Base-by-base conservation (phyloP, 2,797 vertebrate genomes). In the Hozukius guyotensis region DNA sequence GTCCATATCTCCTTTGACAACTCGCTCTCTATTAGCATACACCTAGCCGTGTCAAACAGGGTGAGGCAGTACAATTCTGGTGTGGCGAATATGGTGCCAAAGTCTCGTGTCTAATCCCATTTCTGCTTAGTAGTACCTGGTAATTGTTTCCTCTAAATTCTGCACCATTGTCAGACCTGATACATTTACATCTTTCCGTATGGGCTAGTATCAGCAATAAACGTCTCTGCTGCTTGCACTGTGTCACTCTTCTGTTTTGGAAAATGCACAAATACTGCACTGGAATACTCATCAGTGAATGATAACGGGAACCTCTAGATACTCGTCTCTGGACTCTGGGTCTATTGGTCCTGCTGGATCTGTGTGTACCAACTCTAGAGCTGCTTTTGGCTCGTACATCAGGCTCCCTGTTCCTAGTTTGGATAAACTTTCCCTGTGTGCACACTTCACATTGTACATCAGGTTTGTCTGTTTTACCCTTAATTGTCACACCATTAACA, bases 231-330 rank as follows among this genome's bases (percentile, higher is more conserved):
- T n/a, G 60, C 52, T 34, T 20, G 36, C 2, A 32, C 69, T 14
- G 34, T 60, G 36, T 73, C 62, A 66, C 52, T 74, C 3, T 74
- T 67, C 8, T 52, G 49, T 6, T 61, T 68, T 4, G 68, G 7
- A 27, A 69, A 80, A 13, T 68, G 69, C 14, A 80, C 4, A 29
- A 55, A 69, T 18, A 62, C 46, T 56, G 71, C n/a, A 80, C 56
- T 69, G 22, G 57, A 75, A 46, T 10, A 46, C 31, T 75, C 56
- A 62, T 62, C 29, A 29, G 38, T 61, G 9, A 80, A 69, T 61
- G 42, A 80, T 8, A 62, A 3, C 0, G 32, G 56, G n/a, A 4
- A 62, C 3, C 14, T 64, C n/a, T n/a, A n/a, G n/a, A 3, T 57
- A 52, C 8, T 6, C 36, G 14, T 38, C 13, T 38, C 36, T 52